Evolutionary conservation across 2,113 vertebrate species (phyloP), one percentile per base, ranked within the genome.

Genomic region (Brevimyrus niger): DNA sequence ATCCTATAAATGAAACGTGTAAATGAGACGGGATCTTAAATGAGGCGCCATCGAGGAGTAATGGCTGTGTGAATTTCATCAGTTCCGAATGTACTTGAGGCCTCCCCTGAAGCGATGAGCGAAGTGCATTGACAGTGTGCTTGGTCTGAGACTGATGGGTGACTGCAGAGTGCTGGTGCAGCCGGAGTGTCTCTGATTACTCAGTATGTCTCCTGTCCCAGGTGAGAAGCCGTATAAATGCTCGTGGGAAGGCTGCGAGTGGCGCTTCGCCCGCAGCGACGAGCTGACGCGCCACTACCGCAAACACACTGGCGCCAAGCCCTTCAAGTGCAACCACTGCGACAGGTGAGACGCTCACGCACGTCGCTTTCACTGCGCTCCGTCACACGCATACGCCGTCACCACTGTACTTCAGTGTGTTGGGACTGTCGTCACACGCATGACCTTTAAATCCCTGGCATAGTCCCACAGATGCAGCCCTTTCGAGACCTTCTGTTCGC

Each of bases 241-340:
- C 95, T 98, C 97, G 15, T 98, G 97, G 97, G 97, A 98, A 94
- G 97, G 97, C 90, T 98, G 97, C 9, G 97, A 98, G 91, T 98
- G 97, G 97, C 97, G 97, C 94, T 98, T 98, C 94, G 97, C 97
- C 95, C 96, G 97, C 91, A 98, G 97, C 0, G 97, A 98, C 91
- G 97, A 98, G 95, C 96, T 98, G 94, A 98, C 97, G 0, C 96
- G 97, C 96, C 97, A 98, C 96, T 98, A 98, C 96, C 97, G 97
- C 96, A 98, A 98, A 97, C 97, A 98, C 96, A 98, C 97, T 91
- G 97, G 97, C 93, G 97, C 97, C 91, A 98, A 98, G 93, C 97
- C 97, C 94, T 98, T 98, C 95, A 98, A 98, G 95, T 98, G 97
- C 96, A 98, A 98, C 97, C 97, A 98, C 95, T 98, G 97, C 94